A percentile compares a stretch with the other conserved stretches of the same genome.
These are phyloP conservation scores for Arnoldichthys spilopterus DNA, from an alignment of 2,797 vertebrate genomes.

Conservation along the genomic window DNA sequence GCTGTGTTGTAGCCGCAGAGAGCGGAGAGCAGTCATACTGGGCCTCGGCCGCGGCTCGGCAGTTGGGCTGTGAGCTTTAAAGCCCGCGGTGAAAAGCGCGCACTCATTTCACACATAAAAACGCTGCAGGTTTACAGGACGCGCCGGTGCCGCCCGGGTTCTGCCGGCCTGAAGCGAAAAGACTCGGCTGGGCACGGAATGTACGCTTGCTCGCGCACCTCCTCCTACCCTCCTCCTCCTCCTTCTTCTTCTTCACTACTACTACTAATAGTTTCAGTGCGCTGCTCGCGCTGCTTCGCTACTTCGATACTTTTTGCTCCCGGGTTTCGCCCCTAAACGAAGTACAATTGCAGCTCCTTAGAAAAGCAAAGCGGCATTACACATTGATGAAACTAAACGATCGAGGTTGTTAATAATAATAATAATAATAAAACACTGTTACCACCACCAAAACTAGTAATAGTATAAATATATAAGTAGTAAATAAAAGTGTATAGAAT, in stretches of 20 bases:
- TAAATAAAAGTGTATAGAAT: too few relatives aligned
- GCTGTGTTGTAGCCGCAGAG: constrained; percentile 19
- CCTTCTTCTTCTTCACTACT: background rate
- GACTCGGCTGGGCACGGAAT: background rate
- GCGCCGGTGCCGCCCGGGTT: background rate
- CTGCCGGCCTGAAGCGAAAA: background rate
- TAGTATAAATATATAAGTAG: too few relatives aligned
- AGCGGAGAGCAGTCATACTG: background rate
- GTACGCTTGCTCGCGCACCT: background rate
- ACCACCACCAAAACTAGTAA: too few relatives aligned
- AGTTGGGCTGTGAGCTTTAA: constrained; percentile 11
- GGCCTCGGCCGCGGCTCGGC: background rate
- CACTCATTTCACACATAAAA: background rate
- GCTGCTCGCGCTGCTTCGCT: background rate
- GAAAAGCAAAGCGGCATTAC: constrained; percentile 3
- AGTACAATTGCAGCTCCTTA: background rate
- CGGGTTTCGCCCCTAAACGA: background rate
- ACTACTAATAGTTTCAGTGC: too few relatives aligned
- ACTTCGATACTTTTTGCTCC: background rate
- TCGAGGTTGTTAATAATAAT: too few relatives aligned
- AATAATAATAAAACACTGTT: too few relatives aligned
- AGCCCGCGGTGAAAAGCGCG: constrained; percentile 17
- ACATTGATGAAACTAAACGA: constrained; percentile 17
- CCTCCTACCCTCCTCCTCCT: background rate
- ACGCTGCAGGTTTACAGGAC: background rate